Evolutionary conservation across 2,888 invertebrate species (phyloP).

Genomic region (Zygogramma bicolorata): DNA sequence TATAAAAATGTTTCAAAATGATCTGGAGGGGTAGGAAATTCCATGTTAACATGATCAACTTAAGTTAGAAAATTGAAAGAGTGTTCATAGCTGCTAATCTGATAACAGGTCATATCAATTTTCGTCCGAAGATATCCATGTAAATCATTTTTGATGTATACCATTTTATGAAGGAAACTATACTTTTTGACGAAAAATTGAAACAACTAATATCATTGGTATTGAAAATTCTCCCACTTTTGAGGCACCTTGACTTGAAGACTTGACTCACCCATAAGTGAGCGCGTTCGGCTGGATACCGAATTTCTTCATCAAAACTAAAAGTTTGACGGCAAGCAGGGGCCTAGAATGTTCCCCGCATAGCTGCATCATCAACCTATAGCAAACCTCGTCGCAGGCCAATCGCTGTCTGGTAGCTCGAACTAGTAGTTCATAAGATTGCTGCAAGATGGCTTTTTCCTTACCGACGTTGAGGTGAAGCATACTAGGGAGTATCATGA

Average conservation of each 20-base stretch:
- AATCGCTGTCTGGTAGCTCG: constrained; percentile 88
- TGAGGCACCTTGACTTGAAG: not conserved
- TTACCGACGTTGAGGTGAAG: constrained; percentile 78
- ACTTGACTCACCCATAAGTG: constrained; percentile 84
- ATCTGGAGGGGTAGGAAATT: too few relatives aligned
- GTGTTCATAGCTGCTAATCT: too few relatives aligned
- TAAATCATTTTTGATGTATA: too few relatives aligned
- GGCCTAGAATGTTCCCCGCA: constrained; percentile 96
- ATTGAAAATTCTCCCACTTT: too few relatives aligned
- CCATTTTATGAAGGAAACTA: too few relatives aligned
- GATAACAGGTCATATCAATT: too few relatives aligned
- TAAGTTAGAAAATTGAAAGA: too few relatives aligned
- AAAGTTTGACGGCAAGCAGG: constrained; percentile 90
- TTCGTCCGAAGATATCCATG: too few relatives aligned
- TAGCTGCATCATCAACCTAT: constrained; percentile 97
- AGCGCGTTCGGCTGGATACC: constrained; percentile 97
- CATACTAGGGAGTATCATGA: constrained; percentile 93
- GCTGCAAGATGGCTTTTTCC: constrained; percentile 80
- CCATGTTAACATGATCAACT: too few relatives aligned
- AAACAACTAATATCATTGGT: too few relatives aligned
- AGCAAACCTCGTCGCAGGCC: constrained; percentile 96
- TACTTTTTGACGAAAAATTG: too few relatives aligned
- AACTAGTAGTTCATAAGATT: constrained; percentile 88
- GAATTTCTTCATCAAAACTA: constrained; percentile 92
- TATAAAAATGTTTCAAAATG: too few relatives aligned